Evolutionary conservation across 1,140 invertebrate species (phyloP).

Genomic region (Lepidostoma basale): DNA sequence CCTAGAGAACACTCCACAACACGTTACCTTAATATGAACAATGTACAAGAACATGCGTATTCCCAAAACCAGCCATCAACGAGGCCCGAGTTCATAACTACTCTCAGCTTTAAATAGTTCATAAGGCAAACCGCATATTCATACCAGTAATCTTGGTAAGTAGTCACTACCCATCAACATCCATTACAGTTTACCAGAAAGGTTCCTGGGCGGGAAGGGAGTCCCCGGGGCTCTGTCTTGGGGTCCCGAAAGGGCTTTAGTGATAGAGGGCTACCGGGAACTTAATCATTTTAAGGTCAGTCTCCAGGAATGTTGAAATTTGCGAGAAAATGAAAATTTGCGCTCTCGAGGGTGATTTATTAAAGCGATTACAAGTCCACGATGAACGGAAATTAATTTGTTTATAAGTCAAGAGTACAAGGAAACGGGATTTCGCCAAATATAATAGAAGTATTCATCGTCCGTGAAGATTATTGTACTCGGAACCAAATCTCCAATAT

Average conservation of each 20-base stretch:
- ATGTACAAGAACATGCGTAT: no score
- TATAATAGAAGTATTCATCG: no score
- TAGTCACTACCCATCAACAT: conserved; percentile 2
- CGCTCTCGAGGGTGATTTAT: conserved; percentile 9
- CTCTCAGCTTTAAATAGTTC: conserved; percentile 17
- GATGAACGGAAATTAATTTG: no score
- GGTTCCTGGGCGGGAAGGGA: background rate
- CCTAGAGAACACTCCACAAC: no score
- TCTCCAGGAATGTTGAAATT: conserved; percentile 5
- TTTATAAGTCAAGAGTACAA: no score
- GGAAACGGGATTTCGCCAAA: no score
- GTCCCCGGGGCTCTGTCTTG: background rate
- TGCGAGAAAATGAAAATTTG: background rate
- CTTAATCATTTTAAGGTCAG: conserved; percentile 31
- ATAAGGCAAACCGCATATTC: conserved; percentile 19
- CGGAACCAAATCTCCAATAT: no score
- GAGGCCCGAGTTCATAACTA: conserved; percentile 1
- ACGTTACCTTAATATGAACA: no score
- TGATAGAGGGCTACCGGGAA: conserved; percentile 21
- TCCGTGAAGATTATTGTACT: no score
- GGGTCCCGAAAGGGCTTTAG: conserved; percentile 20
- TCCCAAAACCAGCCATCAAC: background rate
- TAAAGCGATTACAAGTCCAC: background rate
- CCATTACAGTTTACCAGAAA: conserved; percentile 27
- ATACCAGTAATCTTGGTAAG: conserved; percentile 25